Conservation (phyloP, 2,113 vertebrate genomes). For the Perognathus longimembris region DNA sequence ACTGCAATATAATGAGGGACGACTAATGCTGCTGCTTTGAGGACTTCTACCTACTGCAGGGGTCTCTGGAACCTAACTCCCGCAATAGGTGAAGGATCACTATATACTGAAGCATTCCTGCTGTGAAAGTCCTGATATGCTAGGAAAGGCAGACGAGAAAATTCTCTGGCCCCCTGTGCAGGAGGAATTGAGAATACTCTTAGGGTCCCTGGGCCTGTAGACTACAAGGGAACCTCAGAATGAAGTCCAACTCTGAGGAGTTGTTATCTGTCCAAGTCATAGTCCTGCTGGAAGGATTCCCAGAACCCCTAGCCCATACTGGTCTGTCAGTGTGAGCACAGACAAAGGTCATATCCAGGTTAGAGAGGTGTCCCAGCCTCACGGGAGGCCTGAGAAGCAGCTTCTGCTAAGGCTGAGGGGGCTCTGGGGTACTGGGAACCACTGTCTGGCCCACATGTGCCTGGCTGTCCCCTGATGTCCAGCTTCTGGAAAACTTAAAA, state of each 20-base stretch:
- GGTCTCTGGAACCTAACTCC: too few species aligned
- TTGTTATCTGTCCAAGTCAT: not conserved
- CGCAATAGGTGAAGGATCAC: too few species aligned
- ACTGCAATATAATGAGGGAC: too few species aligned
- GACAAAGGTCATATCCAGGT: not conserved
- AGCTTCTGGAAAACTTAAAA: conserved; percentile 1
- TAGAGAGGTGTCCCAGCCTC: not conserved
- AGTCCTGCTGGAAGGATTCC: not conserved
- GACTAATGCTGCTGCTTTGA: too few species aligned
- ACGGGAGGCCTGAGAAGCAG: not conserved
- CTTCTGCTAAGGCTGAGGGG: not conserved
- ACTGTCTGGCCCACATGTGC: not conserved
- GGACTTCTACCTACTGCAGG: too few species aligned
- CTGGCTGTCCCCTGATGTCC: not conserved
- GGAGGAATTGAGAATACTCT: not conserved
- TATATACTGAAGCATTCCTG: not conserved
- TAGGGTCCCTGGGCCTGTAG: not conserved
- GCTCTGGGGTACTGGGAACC: not conserved
- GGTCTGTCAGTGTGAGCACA: not conserved
- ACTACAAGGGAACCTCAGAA: not conserved
- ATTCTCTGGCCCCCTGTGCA: not conserved
- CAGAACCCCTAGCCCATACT: not conserved
- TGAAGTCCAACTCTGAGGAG: not conserved
- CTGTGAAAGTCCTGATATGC: not conserved
- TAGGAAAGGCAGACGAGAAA: not conserved